These are phyloP conservation scores for Resseliella maxima DNA, from an alignment of 2,888 invertebrate genomes.

Conservation along the genomic window DNA sequence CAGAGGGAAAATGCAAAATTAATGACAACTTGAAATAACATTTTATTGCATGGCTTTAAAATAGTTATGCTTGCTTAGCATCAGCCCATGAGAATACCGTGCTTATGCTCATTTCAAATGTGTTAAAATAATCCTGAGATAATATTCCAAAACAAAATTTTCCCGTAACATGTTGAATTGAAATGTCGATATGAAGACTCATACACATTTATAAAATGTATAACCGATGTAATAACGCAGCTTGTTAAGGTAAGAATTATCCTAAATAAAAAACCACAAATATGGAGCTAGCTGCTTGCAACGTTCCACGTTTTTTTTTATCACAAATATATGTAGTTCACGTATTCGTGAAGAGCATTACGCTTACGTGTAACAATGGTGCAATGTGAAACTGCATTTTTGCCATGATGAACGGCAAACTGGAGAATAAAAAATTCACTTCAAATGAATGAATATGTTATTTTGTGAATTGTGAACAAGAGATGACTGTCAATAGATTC, in stretches of 20 bases:
- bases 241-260: neutral
- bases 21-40: slow-evolving; percentile 35
- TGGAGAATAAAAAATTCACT: neutral
- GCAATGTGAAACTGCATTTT: neutral
- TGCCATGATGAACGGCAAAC: neutral
- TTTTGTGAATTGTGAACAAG: neutral
- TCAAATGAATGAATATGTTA: slow-evolving; percentile 9
- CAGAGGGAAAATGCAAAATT: slow-evolving; percentile 9
- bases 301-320: neutral
- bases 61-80: neutral
- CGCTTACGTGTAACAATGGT: neutral
- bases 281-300: neutral
- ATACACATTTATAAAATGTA: neutral
- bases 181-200: slow-evolving; percentile 11
- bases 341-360: neutral
- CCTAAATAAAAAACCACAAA: neutral
- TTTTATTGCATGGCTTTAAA: neutral
- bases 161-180: neutral
- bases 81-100: neutral
- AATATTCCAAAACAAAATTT: slow-evolving; percentile 18
- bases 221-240: neutral
- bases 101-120: slow-evolving; percentile 3
- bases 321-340: slow-evolving; percentile 2
- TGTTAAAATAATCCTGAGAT: slow-evolving; percentile 32
- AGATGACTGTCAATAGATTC: neutral